Percentiles rank a stretch among this genome's conserved stretches.
These are phyloP conservation scores for Drosophila subquinaria DNA, from an alignment of 2,888 invertebrate genomes.

Conservation along the genomic window DNA sequence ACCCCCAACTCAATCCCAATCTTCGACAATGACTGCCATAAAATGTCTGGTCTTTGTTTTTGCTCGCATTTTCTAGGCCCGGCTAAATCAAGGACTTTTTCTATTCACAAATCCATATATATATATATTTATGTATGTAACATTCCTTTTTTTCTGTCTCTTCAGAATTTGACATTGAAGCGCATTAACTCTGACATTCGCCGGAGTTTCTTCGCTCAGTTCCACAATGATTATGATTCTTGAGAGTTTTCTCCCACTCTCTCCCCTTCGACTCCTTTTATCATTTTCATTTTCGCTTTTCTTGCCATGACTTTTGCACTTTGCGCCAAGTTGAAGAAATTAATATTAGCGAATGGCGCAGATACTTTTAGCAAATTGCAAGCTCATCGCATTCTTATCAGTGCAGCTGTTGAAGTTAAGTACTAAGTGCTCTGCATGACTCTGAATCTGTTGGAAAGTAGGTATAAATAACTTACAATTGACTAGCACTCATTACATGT, in stretches of 20 bases:
- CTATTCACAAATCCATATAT: conserved; percentile 35
- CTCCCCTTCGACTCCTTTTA: conserved; percentile 2
- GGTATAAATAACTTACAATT: conserved; percentile 40
- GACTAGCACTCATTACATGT: conserved; percentile 31
- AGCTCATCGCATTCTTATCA: conserved; percentile 73
- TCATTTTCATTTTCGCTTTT: not conserved
- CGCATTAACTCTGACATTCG: conserved; percentile 74
- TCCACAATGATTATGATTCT: conserved; percentile 70
- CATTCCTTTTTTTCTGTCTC: conserved; percentile 13
- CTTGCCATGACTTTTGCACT: conserved; percentile 74
- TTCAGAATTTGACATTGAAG: conserved; percentile 64
- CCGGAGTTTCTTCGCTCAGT: conserved; percentile 37
- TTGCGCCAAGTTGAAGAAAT: conserved; percentile 65
- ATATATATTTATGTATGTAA: conserved; percentile 26
- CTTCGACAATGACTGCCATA: conserved; percentile 71
- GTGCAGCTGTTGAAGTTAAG: conserved; percentile 57
- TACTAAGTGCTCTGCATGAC: conserved; percentile 69
- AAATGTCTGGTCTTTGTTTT: conserved; percentile 61
- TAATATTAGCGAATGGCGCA: conserved; percentile 59
- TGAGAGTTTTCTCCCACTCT: conserved; percentile 35
- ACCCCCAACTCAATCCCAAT: conserved; percentile 32
- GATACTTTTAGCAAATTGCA: conserved; percentile 58
- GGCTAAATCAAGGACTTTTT: conserved; percentile 54
- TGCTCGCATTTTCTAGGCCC: conserved; percentile 39
- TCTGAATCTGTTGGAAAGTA: conserved; percentile 24